Conservation (phyloP, 2,888 invertebrate species). For the Cheilosia grossa region DNA sequence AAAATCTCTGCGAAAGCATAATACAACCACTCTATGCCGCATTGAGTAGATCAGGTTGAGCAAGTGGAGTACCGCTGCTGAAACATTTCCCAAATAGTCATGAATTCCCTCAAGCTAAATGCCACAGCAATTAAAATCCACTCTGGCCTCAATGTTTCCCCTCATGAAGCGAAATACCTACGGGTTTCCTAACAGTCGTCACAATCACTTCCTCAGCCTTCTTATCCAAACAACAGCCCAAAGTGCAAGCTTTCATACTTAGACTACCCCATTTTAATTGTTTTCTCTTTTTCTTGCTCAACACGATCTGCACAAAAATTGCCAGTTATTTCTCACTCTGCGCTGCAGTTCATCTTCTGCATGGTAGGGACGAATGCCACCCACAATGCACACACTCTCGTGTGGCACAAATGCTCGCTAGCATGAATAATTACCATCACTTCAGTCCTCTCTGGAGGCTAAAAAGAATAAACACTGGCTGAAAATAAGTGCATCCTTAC, state of each 20-base stretch:
- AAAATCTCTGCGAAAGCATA: not conserved
- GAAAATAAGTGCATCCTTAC: conserved; percentile 53
- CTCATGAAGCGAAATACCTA: not conserved
- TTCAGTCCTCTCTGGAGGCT: conserved; percentile 51
- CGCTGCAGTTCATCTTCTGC: not conserved
- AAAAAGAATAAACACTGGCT: conserved; percentile 68
- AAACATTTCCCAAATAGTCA: conserved; percentile 4
- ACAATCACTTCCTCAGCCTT: not conserved
- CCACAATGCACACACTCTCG: conserved; percentile 32
- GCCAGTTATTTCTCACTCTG: conserved; percentile 56
- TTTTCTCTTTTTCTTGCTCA: conserved; percentile 41
- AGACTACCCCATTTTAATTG: conserved; percentile 63
- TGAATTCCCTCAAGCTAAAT: conserved; percentile 19
- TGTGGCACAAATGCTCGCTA: conserved; percentile 35
- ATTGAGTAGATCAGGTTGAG: conserved; percentile 1
- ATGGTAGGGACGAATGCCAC: conserved; percentile 17
- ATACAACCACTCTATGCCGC: not conserved
- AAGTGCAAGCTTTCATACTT: conserved; percentile 44
- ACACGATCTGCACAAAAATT: conserved; percentile 61
- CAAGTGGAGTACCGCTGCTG: not conserved
- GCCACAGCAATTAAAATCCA: conserved; percentile 29
- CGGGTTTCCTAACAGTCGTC: not conserved
- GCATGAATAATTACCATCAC: conserved; percentile 70
- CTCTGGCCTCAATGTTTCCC: not conserved
- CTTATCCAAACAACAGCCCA: conserved; percentile 39